These are phyloP conservation scores for Propsilocerus akamusi DNA, from an alignment of 1,140 invertebrate species.

Conservation along the genomic window DNA sequence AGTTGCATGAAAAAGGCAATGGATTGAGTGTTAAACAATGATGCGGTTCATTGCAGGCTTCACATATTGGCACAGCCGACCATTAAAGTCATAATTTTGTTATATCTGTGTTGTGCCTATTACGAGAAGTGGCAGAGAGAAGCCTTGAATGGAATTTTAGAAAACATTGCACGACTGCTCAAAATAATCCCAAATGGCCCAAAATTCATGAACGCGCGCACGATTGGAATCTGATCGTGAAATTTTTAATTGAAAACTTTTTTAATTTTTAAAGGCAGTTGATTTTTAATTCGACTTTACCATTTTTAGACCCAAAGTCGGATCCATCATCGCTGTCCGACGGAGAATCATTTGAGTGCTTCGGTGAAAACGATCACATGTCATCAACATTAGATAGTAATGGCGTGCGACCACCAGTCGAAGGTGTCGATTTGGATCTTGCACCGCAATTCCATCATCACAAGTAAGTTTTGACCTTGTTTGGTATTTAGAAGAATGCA, in stretches of 20 bases:
- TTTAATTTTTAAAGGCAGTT: neutral
- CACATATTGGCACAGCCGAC: too few relatives aligned
- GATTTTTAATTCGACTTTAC: neutral
- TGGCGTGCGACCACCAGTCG: constrained; percentile 7
- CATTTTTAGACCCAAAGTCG: neutral
- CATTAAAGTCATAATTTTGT: too few relatives aligned
- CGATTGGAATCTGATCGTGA: neutral
- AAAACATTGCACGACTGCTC: neutral
- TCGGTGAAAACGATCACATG: constrained; percentile 29
- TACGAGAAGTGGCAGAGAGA: too few relatives aligned
- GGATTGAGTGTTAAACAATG: too few relatives aligned
- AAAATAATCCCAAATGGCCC: neutral
- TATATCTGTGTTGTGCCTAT: too few relatives aligned
- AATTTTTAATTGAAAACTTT: neutral
- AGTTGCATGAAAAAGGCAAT: too few relatives aligned
- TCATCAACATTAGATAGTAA: neutral
- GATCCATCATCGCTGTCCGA: constrained; percentile 32
- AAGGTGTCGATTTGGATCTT: constrained; percentile 20
- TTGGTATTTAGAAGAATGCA: neutral
- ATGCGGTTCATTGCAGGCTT: too few relatives aligned
- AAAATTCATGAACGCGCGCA: too few relatives aligned
- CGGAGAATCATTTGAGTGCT: constrained; percentile 44
- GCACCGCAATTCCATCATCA: constrained; percentile 17
- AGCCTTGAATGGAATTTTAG: neutral
- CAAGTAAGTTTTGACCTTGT: neutral